phyloP scores from a whole-genome alignment of 2,888 invertebrate genomes.

The Alloplasta piceator region DNA sequence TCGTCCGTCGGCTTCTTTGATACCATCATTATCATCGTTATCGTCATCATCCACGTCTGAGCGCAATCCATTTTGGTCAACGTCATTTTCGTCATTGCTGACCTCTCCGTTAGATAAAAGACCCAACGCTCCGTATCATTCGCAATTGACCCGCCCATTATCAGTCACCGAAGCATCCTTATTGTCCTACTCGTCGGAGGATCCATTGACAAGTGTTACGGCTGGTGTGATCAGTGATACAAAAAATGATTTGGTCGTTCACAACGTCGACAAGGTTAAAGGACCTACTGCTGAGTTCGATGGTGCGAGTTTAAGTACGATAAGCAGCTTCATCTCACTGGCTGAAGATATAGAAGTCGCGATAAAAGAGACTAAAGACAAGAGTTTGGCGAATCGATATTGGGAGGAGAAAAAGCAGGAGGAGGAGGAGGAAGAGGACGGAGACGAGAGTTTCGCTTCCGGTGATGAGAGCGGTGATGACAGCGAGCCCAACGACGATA shows the following conservation, averaged over 20 bases:
- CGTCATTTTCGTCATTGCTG: slow-evolving; percentile 19
- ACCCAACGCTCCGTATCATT: slow-evolving; percentile 13
- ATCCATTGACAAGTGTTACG: slow-evolving; percentile 34
- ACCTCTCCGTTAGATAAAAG: slow-evolving; percentile 41
- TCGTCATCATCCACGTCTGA: slow-evolving; percentile 55
- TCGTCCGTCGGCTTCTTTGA: slow-evolving; percentile 40
- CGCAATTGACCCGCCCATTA: slow-evolving; percentile 30
- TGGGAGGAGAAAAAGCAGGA: slow-evolving; percentile 38
- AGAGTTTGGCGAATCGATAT: slow-evolving; percentile 1
- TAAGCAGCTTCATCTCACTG: slow-evolving; percentile 35
- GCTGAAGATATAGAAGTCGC: slow-evolving; percentile 32
- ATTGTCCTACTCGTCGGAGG: slow-evolving; percentile 43
- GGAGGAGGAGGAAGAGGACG: slow-evolving; percentile 7
- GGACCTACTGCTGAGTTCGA: slow-evolving; percentile 17
- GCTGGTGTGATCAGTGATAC: slow-evolving; percentile 33
- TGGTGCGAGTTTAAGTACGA: slow-evolving; percentile 46
- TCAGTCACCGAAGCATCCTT: slow-evolving; percentile 37
- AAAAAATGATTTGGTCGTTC: slow-evolving; percentile 34
- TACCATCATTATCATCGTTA: slow-evolving; percentile 58
- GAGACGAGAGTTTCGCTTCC: slow-evolving; percentile 66
- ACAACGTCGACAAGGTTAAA: slow-evolving; percentile 38
- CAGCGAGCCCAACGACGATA: slow-evolving; percentile 66
- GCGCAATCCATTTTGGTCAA: slow-evolving; percentile 34
- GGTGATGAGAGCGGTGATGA: slow-evolving; percentile 67
- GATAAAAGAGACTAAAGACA: slow-evolving; percentile 40